These are phyloP conservation scores for Puma concolor DNA, from an alignment of 2,113 vertebrate species.

Conservation along the genomic window DNA sequence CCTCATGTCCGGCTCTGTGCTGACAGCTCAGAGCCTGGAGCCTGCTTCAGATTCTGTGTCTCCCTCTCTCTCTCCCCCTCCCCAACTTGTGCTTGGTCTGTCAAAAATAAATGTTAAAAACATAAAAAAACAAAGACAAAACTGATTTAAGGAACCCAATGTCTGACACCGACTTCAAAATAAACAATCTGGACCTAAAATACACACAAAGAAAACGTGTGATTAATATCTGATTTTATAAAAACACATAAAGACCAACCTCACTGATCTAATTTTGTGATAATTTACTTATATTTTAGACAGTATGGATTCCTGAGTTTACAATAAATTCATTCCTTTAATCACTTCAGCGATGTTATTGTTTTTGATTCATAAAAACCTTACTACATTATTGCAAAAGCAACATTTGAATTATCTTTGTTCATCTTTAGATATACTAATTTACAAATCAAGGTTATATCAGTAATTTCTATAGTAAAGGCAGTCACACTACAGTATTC, in stretches of 20 bases:
- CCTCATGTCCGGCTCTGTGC: too few species aligned
- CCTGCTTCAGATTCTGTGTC: too few species aligned
- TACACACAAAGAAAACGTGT: not conserved
- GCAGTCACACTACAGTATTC: not conserved
- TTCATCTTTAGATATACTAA: not conserved
- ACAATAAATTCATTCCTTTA: conserved; percentile 32
- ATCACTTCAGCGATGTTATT: not conserved
- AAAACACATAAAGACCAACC: not conserved
- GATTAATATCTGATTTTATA: not conserved
- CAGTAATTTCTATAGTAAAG: not conserved
- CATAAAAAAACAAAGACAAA: too few species aligned
- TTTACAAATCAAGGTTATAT: not conserved
- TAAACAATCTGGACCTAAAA: not conserved
- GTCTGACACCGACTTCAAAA: not conserved
- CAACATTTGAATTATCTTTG: not conserved
- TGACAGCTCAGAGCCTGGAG: too few species aligned
- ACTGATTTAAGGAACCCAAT: not conserved
- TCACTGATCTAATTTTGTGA: not conserved
- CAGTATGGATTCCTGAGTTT: not conserved
- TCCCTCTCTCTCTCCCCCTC: too few species aligned
- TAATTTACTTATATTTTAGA: not conserved
- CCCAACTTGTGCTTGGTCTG: too few species aligned
- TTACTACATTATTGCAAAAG: conserved; percentile 4
- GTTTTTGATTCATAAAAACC: not conserved
- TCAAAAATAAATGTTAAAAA: too few species aligned